Evolutionary conservation across 2,888 invertebrate species (phyloP).

Genomic region (Kuschelorhynchus macadamiae): DNA sequence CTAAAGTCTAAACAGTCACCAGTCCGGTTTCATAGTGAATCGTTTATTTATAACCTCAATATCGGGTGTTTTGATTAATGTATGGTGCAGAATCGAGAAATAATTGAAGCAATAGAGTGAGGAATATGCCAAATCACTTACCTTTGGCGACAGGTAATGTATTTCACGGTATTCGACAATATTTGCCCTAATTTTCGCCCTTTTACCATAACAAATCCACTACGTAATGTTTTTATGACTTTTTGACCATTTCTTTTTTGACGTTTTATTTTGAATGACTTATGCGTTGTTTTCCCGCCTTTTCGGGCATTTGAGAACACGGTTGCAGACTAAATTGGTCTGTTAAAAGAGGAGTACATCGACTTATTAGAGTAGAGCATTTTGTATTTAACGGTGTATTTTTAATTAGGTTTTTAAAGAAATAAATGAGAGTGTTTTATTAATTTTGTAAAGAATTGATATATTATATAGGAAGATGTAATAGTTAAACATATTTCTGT

Average conservation of each 20-base stretch:
- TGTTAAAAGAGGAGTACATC: not conserved
- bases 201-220: constrained; percentile 44
- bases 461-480: no score
- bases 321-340: not conserved
- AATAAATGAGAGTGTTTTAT: no score
- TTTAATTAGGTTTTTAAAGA: no score
- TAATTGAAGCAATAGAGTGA: no score
- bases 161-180: constrained; percentile 27
- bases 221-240: no score
- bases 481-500: no score
- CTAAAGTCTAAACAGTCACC: constrained; percentile 4
- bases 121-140: constrained; percentile 53
- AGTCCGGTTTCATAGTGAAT: no score
- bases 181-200: constrained; percentile 26
- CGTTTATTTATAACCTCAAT: constrained; percentile 10
- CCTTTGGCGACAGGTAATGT: constrained; percentile 54
- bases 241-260: constrained; percentile 17
- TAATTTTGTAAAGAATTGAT: no score
- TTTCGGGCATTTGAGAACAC: not conserved
- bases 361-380: no score
- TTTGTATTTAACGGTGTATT: no score
- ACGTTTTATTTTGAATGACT: constrained; percentile 1
- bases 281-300: constrained; percentile 14
- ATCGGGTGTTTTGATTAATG: constrained; percentile 13
- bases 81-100: no score